Base-by-base conservation (phyloP, 23 tunicate genomes). In the Styela clava region DNA sequence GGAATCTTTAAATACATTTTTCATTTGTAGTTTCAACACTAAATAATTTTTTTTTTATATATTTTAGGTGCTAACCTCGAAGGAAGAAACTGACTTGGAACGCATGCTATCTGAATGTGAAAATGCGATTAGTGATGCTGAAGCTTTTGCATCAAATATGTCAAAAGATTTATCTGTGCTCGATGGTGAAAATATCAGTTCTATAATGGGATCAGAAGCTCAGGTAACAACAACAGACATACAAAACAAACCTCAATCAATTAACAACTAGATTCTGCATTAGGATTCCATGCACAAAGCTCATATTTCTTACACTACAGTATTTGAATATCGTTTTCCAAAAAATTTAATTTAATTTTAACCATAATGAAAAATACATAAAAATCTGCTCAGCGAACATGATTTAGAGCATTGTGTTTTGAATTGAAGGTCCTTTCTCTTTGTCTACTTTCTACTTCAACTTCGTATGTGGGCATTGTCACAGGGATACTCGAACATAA, bases 181-280 rank as follows among this genome's bases (percentile, higher is more conserved):
- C 56, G 99, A 96, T 79, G 97, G 99, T 21, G 90, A 91, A 35
- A 96, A 96, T 69, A 91, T 96, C 56, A 89, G 85, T 61, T 94
- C 99, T 1, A 96, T 96, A 21, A 96, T 96, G 99, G 89, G 98
- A 2, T 93, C 98, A 3, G 98, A 93, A 81, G 85, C 79, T 2
- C 93, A 93, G 69, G 98, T 93, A 56, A 24, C n/a, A n/a, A n/a
- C n/a, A n/a, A n/a, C n/a, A n/a, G n/a, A 24, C 34, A 5, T 24
- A 26, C 19, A 18, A n/a, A n/a, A n/a, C n/a, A n/a, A n/a, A n/a
- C n/a, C n/a, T n/a, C n/a, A n/a, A n/a, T n/a, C n/a, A n/a, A n/a
- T n/a, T n/a, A n/a, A n/a, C n/a, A n/a, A n/a, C n/a, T n/a, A n/a
- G n/a, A n/a, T n/a, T n/a, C n/a, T n/a, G n/a, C n/a, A n/a, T n/a